Base-by-base conservation (phyloP, 2,113 vertebrate species). In the Syngnathoides biaculeatus region DNA sequence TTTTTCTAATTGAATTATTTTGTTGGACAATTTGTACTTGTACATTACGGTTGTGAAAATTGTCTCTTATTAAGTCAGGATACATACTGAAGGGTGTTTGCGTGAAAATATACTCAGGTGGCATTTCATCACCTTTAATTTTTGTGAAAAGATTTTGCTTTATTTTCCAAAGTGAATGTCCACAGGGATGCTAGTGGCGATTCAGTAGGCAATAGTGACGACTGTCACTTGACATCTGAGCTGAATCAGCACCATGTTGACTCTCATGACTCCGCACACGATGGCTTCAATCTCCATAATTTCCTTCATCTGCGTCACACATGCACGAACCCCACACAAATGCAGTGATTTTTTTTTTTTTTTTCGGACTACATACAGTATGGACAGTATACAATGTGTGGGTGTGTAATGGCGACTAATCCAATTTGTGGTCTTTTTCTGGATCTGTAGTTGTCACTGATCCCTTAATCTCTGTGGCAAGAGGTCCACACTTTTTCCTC, bases 381-480 rank as follows among this genome's bases (percentile, higher is more conserved):
- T 63, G 68, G 64, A 58, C 67, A 50, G 12, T 56, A 56, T 17
- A 22, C 61, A 76, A 62, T 84, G 83, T 75, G 85, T 87, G 82
- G 79, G 66, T 68, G 73, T 79, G 91, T 92, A 91, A 89, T 83
- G 79, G 84, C 84, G 74, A 83, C 85, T 93, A 91, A 92, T 91
- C 89, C 90, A 89, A 90, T 92, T 90, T 89, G 71, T 77, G 73
- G 88, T 88, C 83, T 90, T 87, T 87, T 87, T 91, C 86, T 87
- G 75, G 82, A 84, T 81, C 72, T 79, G 42, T 69, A 68, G 83
- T 70, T 79, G 82, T 78, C 79, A 71, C 78, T 82, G 78, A 88
- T 78, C 58, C 64, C 73, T 70, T 91, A 92, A 92, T 90, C 90
- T 81, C 70, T 80, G 77, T 72, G 80, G 64, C 77, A 83, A 84